Evolutionary conservation across 35 echinoderm and acorn worm genomes (phyloP).

Genomic region (Acanthaster planci): DNA sequence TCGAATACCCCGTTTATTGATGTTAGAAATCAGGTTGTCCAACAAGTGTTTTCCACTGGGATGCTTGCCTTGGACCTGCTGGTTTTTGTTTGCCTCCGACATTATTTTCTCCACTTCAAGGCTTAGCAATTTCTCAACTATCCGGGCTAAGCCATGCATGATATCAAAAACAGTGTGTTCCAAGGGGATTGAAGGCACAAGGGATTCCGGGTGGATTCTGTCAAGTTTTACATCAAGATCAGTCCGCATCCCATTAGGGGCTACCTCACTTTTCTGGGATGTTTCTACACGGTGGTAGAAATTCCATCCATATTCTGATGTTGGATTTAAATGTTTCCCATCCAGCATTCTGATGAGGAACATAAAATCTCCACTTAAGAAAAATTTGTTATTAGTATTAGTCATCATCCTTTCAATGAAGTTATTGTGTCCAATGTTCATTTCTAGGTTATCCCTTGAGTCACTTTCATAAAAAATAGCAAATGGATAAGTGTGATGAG

Average conservation of each 20-base stretch:
- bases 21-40: constrained; percentile 40
- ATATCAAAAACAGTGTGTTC: constrained; percentile 31
- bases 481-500: constrained; percentile 52
- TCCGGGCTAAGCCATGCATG: constrained; percentile 43
- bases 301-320: constrained; percentile 63
- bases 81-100: constrained; percentile 24
- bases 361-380: constrained; percentile 72
- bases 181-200: constrained; percentile 46
- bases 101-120: constrained; percentile 40
- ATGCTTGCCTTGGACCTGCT: background rate
- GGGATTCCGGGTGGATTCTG: constrained; percentile 29
- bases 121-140: constrained; percentile 61
- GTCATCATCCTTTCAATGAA: background rate
- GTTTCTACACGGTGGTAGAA: constrained; percentile 49
- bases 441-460: constrained; percentile 74
- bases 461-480: constrained; percentile 77
- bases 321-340: constrained; percentile 43
- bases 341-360: constrained; percentile 67
- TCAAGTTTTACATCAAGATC: constrained; percentile 27
- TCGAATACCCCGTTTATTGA: constrained; percentile 45
- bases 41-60: background rate
- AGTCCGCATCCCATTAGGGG: constrained; percentile 4
- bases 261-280: constrained; percentile 30
- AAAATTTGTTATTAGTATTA: constrained; percentile 36
- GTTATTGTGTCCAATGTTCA: constrained; percentile 21